Evolutionary conservation across 1,140 invertebrate species (phyloP).

Genomic region (Sinonovacula constricta): DNA sequence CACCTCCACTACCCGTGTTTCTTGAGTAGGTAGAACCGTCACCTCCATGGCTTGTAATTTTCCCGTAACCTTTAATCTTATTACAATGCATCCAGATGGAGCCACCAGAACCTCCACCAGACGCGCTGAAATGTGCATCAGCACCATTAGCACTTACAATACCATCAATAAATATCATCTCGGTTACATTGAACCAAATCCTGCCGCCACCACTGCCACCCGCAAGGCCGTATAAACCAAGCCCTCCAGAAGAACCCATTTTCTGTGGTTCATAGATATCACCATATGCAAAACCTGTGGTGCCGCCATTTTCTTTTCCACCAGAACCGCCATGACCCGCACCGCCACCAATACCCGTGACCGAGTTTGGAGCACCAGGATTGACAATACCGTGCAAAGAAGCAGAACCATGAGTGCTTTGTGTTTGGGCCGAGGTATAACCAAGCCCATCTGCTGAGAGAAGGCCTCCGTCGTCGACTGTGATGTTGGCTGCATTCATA

Average conservation of each 20-base stretch:
- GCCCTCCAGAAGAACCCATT: constrained; percentile 65
- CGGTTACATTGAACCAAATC: constrained; percentile 72
- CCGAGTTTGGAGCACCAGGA: constrained; percentile 53
- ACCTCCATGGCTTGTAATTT: constrained; percentile 67
- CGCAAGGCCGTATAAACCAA: constrained; percentile 35
- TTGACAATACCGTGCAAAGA: constrained; percentile 68
- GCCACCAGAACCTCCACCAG: constrained; percentile 69
- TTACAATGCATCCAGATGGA: constrained; percentile 71
- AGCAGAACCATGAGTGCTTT: constrained; percentile 55
- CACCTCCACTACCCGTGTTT: constrained; percentile 66
- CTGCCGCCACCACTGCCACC: constrained; percentile 67
- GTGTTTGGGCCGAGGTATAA: constrained; percentile 58
- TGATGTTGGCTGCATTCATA: constrained; percentile 63
- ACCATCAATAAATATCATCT: constrained; percentile 67
- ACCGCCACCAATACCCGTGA: constrained; percentile 55
- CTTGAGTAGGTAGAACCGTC: constrained; percentile 48
- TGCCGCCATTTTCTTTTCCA: constrained; percentile 49
- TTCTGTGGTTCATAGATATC: constrained; percentile 68
- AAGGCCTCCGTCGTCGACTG: constrained; percentile 66
- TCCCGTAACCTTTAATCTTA: constrained; percentile 66
- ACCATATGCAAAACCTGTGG: constrained; percentile 65
- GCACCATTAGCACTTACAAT: constrained; percentile 68
- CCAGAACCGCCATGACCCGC: constrained; percentile 67
- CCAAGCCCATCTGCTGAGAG: constrained; percentile 66
- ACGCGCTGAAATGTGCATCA: constrained; percentile 45